phyloP scores from a whole-genome alignment of 2,888 invertebrate species.

The Nephrotoma guestfalica region DNA sequence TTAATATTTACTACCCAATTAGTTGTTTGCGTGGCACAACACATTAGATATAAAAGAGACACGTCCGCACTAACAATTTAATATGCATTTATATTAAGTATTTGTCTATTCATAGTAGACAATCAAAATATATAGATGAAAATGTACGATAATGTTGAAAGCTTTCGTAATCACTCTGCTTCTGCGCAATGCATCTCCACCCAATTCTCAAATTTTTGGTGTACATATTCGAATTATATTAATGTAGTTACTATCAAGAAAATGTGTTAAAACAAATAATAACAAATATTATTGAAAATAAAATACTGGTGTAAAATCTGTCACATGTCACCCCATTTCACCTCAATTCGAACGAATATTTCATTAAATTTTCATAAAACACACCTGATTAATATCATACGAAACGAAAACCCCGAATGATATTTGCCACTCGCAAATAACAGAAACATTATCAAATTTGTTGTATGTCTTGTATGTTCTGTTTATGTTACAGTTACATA shows the following conservation, averaged over 20 bases:
- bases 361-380: background rate
- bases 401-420: background rate
- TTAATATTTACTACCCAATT: background rate
- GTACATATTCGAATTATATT: background rate
- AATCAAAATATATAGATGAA: no score
- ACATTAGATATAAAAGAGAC: background rate
- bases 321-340: background rate
- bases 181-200: no score
- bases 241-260: background rate
- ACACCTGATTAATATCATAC: background rate
- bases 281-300: background rate
- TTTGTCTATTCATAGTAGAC: no score
- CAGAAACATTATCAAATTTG: background rate
- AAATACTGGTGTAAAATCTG: background rate
- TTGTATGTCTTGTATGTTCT: background rate
- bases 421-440: background rate
- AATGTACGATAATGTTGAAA: no score
- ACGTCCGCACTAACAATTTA: no score
- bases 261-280: background rate
- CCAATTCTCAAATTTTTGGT: no score
- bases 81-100: no score
- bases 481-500: background rate
- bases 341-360: background rate
- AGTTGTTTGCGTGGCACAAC: background rate
- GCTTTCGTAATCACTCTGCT: no score